These are phyloP conservation scores for Pseudobourletiella spinata DNA, from an alignment of 1,140 invertebrate genomes.

Conservation along the genomic window DNA sequence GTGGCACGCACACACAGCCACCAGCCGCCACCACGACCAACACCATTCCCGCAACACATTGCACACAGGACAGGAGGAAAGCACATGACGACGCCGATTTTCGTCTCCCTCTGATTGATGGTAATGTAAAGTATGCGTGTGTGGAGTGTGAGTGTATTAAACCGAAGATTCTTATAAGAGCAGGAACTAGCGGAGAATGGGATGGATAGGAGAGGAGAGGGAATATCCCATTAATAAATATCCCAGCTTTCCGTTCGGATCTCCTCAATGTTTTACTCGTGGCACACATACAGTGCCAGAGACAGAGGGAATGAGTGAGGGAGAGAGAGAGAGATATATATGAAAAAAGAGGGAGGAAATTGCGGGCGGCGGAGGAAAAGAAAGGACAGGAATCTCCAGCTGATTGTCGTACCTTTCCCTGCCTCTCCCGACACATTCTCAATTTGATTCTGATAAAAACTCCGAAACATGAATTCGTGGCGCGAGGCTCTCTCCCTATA, in stretches of 20 bases:
- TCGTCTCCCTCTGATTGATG: background rate
- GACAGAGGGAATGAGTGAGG: background rate
- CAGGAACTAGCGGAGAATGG: too few relatives aligned
- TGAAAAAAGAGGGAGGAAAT: background rate
- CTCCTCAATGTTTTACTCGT: too few relatives aligned
- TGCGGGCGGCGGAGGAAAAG: background rate
- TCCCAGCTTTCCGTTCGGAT: too few relatives aligned
- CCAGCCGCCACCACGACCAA: too few relatives aligned
- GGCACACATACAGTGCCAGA: too few relatives aligned
- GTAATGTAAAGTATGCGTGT: background rate
- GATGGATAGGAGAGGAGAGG: background rate
- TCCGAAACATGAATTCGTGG: background rate
- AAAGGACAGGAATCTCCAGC: constrained; percentile 16
- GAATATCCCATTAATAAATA: background rate
- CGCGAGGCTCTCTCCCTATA: background rate
- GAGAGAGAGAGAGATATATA: background rate
- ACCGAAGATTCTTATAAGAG: too few relatives aligned
- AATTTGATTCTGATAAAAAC: constrained; percentile 12
- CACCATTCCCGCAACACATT: too few relatives aligned
- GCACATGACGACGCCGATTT: background rate
- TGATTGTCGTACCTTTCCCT: constrained; percentile 23
- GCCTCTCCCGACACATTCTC: constrained; percentile 12
- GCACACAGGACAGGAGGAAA: background rate
- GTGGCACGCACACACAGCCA: too few relatives aligned
- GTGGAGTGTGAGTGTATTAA: background rate